Conservation (phyloP, 2,113 vertebrate species). For the Hymenochirus boettgeri region DNA sequence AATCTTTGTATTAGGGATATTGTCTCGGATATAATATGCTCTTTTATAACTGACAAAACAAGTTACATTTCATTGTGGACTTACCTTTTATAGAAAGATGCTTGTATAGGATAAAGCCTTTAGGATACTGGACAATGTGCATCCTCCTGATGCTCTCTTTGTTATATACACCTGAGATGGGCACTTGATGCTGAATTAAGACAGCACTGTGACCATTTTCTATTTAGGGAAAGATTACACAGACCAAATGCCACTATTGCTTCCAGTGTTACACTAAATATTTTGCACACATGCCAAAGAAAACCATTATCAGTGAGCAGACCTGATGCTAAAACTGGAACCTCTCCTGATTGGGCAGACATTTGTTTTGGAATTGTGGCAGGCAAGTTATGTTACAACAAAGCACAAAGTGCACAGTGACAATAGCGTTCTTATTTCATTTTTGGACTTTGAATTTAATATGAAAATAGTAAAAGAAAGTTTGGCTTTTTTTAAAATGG, state of each 20-base stretch:
- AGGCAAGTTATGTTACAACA: too few relatives aligned
- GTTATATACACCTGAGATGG: constrained; percentile 5
- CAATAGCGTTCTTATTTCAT: too few relatives aligned
- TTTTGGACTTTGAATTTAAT: too few relatives aligned
- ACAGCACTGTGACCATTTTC: background rate
- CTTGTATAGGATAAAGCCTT: too few relatives aligned
- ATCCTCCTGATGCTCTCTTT: background rate
- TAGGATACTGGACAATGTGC: too few relatives aligned
- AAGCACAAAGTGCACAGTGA: too few relatives aligned
- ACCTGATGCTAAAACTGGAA: constrained; percentile 8
- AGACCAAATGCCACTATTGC: constrained; percentile 11
- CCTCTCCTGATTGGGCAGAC: background rate
- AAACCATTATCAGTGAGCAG: constrained; percentile 4
- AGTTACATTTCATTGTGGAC: background rate
- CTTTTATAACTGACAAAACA: background rate
- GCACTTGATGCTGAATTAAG: background rate
- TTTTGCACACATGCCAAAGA: constrained; percentile 20
- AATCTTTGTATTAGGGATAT: background rate
- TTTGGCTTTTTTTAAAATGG: too few relatives aligned
- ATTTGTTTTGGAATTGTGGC: constrained; percentile 12
- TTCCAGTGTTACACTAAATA: constrained; percentile 1
- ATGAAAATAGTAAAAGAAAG: too few relatives aligned
- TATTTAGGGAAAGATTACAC: constrained; percentile 29
- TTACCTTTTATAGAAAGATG: background rate
- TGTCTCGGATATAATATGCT: background rate